phyloP scores from a whole-genome alignment of 2,797 vertebrate species.

The Bovichtus diacanthus region DNA sequence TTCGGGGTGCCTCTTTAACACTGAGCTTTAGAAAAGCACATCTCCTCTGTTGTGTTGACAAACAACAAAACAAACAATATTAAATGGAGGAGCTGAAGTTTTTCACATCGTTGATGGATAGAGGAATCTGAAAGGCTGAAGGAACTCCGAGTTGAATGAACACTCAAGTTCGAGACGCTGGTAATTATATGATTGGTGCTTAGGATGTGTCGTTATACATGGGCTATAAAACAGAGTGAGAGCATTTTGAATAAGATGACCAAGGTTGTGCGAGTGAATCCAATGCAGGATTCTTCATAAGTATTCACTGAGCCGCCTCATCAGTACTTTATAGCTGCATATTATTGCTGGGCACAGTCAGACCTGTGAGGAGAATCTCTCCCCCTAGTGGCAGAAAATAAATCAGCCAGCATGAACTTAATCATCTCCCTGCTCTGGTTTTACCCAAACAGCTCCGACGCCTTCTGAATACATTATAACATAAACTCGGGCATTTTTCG shows the following conservation, averaged over 20 bases:
- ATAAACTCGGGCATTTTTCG: conserved; percentile 43
- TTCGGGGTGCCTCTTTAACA: conserved; percentile 87
- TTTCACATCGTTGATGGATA: conserved; percentile 84
- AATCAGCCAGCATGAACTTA: conserved; percentile 44
- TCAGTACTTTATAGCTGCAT: conserved; percentile 72
- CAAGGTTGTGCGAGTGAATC: conserved; percentile 68
- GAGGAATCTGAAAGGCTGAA: conserved; percentile 75
- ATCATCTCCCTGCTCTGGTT: conserved; percentile 50
- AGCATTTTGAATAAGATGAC: conserved; percentile 69
- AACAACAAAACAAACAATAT: conserved; percentile 90
- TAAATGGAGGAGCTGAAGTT: conserved; percentile 83
- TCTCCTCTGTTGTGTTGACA: conserved; percentile 89
- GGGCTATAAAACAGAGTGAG: conserved; percentile 69
- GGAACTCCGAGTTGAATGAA: conserved; percentile 71
- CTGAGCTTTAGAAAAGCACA: conserved; percentile 87
- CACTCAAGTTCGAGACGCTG: conserved; percentile 74
- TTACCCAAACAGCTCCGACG: conserved; percentile 40
- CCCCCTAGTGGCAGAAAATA: conserved; percentile 83
- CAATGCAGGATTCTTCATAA: conserved; percentile 69
- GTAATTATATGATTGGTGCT: conserved; percentile 78
- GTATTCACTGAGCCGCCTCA: conserved; percentile 73
- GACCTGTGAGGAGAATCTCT: conserved; percentile 71
- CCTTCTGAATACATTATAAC: conserved; percentile 60
- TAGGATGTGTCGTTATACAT: conserved; percentile 69
- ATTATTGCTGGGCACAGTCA: conserved; percentile 58